A percentile compares a stretch with the other conserved stretches of the same genome.
Evolutionary conservation across 2,113 vertebrate species (phyloP).

Genomic region (Mesoclemmys tuberculata): DNA sequence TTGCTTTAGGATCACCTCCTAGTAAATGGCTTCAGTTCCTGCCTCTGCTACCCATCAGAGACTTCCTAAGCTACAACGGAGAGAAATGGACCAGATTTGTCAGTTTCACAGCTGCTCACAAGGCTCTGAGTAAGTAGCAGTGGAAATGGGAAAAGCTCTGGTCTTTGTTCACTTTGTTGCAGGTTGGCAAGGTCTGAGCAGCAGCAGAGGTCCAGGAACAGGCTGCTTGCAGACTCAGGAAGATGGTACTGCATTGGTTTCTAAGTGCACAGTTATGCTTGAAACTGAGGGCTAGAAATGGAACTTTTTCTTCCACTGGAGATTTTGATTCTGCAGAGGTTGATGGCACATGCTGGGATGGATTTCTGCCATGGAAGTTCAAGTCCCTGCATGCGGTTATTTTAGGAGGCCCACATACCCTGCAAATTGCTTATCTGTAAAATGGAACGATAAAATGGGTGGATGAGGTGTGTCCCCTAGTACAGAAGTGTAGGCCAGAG

Average conservation of each 20-base stretch:
- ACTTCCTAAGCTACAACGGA: neutral
- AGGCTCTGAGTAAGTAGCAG: neutral
- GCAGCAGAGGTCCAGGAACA: neutral
- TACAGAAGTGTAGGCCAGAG: neutral
- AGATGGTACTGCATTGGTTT: neutral
- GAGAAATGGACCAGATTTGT: neutral
- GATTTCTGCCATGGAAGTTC: conserved; percentile 28
- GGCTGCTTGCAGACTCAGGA: neutral
- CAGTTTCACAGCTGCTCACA: rapidly evolving
- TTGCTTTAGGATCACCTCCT: rapidly evolving
- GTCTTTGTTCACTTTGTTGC: neutral
- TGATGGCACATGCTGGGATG: neutral
- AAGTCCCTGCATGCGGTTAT: neutral
- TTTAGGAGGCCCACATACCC: neutral
- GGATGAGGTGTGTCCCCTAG: neutral
- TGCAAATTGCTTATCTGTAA: neutral
- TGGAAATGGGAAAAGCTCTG: neutral
- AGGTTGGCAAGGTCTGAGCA: rapidly evolving
- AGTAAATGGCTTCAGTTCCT: rapidly evolving
- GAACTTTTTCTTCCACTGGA: neutral
- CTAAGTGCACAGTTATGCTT: neutral
- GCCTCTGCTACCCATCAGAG: neutral
- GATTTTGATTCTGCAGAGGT: neutral
- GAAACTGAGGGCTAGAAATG: neutral
- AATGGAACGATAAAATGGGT: neutral